These are phyloP conservation scores for Apocrypta bakeri DNA, from an alignment of 1,140 invertebrate species.

Conservation along the genomic window DNA sequence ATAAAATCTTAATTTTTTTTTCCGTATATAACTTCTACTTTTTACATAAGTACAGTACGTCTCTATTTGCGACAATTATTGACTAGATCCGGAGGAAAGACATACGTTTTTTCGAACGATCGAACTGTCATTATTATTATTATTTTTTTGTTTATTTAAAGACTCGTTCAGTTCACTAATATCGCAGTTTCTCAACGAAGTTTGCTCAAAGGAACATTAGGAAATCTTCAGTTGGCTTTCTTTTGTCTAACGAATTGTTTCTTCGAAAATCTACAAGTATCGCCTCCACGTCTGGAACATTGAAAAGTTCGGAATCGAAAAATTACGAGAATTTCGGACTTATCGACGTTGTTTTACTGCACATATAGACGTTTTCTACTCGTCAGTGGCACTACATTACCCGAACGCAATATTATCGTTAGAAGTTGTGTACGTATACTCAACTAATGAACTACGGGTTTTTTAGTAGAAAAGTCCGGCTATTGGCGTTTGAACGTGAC, in stretches of 20 bases:
- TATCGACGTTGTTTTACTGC: not conserved
- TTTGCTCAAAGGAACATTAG: conserved; percentile 13
- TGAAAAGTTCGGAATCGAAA: conserved; percentile 20
- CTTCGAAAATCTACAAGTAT: conserved; percentile 22
- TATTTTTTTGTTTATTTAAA: too few species aligned
- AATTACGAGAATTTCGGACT: not conserved
- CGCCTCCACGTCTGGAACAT: not conserved
- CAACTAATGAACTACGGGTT: not conserved
- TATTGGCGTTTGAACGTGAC: not conserved
- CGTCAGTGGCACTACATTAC: not conserved
- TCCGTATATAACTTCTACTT: conserved; percentile 56
- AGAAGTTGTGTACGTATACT: not conserved
- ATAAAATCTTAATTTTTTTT: conserved; percentile 40
- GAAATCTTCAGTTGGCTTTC: not conserved
- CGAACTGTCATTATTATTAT: conserved; percentile 36
- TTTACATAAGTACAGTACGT: conserved; percentile 61
- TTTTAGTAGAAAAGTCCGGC: not conserved
- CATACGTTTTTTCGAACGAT: conserved; percentile 24
- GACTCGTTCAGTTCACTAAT: not conserved
- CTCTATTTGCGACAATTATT: conserved; percentile 33
- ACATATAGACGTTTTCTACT: not conserved
- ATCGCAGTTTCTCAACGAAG: conserved; percentile 14
- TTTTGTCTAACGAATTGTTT: conserved; percentile 3
- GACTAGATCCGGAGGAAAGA: conserved; percentile 42
- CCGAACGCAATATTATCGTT: not conserved